Evolutionary conservation across 2,888 invertebrate species (phyloP).

Genomic region (Volucella inflata): DNA sequence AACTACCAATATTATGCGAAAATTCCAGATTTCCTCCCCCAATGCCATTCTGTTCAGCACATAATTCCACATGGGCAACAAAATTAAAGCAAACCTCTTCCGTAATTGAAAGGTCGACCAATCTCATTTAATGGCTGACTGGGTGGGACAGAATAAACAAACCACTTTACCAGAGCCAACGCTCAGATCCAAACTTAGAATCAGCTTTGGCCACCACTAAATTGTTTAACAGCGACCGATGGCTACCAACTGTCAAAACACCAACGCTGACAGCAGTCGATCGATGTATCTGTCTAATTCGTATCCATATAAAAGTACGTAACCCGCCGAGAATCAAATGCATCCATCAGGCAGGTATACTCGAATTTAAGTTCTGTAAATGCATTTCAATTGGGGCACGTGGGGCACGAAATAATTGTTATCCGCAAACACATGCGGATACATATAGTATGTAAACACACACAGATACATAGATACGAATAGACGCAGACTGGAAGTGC

Average conservation of each 20-base stretch:
- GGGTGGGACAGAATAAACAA: slow-evolving; percentile 13
- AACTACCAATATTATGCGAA: no score
- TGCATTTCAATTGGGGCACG: slow-evolving; percentile 29
- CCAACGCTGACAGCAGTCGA: slow-evolving; percentile 9
- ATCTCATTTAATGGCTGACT: slow-evolving; percentile 29
- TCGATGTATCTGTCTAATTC: slow-evolving; percentile 40
- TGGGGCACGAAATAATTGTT: slow-evolving; percentile 23
- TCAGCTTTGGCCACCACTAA: slow-evolving; percentile 17
- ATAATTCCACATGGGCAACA: background rate
- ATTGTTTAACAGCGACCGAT: slow-evolving; percentile 24
- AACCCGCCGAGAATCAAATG: slow-evolving; percentile 26
- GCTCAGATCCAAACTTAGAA: background rate
- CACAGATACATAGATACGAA: slow-evolving; percentile 6
- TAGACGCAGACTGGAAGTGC: slow-evolving; percentile 15
- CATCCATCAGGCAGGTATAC: background rate
- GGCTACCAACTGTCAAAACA: background rate
- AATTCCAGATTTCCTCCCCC: no score
- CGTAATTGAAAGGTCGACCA: slow-evolving; percentile 48
- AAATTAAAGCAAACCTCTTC: slow-evolving; percentile 43
- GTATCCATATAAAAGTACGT: no score
- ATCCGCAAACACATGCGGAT: slow-evolving; percentile 28
- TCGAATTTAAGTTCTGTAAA: background rate
- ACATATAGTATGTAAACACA: no score
- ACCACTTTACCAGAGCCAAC: slow-evolving; percentile 7
- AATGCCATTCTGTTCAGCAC: no score